Evolutionary conservation across 1,140 invertebrate species (phyloP), one percentile per base, ranked within the genome.

Genomic region (Sinella curviseta): DNA sequence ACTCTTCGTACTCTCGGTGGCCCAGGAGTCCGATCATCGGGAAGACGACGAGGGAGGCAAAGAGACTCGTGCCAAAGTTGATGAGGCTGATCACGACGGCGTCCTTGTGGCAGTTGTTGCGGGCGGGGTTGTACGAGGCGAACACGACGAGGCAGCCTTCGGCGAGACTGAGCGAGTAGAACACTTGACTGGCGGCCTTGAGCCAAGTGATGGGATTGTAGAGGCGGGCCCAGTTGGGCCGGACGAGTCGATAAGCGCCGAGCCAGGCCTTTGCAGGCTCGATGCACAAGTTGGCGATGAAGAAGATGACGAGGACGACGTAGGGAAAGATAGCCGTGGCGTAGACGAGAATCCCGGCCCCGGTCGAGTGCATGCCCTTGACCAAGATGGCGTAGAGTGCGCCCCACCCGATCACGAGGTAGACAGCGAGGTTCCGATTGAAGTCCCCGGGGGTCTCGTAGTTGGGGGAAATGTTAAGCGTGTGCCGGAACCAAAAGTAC

Each of bases 331-430:
- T 97, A 0, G 96, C 95, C 12, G 96, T 98, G 8, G n/a, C n/a
- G n/a, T n/a, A n/a, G n/a, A n/a, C n/a, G n/a, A n/a, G n/a, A n/a
- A n/a, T n/a, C n/a, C n/a, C n/a, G n/a, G n/a, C n/a, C n/a, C n/a
- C n/a, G n/a, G n/a, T n/a, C n/a, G n/a, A n/a, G n/a, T n/a, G n/a
- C n/a, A n/a, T 98, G 57, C 97, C 97, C 88, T 98, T 98, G 82
- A 97, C 97, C 92, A 99, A 98, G 87, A 96, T 98, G 88, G 98
- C 91, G 86, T 98, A 99, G 77, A 98, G 95, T 24, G 98, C 88
- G 65, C 97, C 92, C 97, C 97, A 99, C 16, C 93, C 93, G 0
- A 97, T 89, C 1, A 97, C 89, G 30, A 99, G 88, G 26, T 95
- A 94, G 28, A 97, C 85, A 16, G 93, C 95, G 78, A 99, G 96